phyloP scores from a whole-genome alignment of 2,113 vertebrate genomes.

The Poeciliopsis prolifica region DNA sequence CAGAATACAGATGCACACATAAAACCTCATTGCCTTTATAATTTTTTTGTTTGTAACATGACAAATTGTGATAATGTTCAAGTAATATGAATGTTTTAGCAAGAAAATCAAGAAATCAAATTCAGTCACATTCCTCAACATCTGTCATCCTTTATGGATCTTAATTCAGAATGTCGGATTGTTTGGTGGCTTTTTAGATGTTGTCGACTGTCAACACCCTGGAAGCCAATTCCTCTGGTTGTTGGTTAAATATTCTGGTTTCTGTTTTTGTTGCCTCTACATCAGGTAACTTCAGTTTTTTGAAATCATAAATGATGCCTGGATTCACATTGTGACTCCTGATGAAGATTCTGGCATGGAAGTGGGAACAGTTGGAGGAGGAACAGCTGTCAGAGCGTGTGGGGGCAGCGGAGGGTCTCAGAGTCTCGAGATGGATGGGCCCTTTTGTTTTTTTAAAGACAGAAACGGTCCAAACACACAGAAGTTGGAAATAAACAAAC shows the following conservation, averaged over 20 bases:
- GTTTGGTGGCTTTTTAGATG: background rate
- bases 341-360: background rate
- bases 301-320: too few species aligned
- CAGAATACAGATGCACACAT: too few species aligned
- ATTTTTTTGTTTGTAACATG: too few species aligned
- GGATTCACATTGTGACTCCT: background rate
- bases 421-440: conserved; percentile 29
- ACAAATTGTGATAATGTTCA: too few species aligned
- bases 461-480: conserved; percentile 45
- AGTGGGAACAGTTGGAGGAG: too few species aligned
- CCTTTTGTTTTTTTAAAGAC: conserved; percentile 50
- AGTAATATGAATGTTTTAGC: too few species aligned
- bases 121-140: background rate
- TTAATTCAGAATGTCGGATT: too few species aligned
- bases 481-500: conserved; percentile 37
- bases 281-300: too few species aligned
- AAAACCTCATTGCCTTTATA: too few species aligned
- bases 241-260: background rate
- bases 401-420: background rate
- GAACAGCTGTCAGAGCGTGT: background rate
- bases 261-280: too few species aligned
- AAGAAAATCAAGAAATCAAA: background rate
- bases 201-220: background rate
- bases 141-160: too few species aligned
- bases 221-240: background rate